Evolutionary conservation across 2,888 invertebrate species (phyloP).

Genomic region (Yponomeuta evonymella): DNA sequence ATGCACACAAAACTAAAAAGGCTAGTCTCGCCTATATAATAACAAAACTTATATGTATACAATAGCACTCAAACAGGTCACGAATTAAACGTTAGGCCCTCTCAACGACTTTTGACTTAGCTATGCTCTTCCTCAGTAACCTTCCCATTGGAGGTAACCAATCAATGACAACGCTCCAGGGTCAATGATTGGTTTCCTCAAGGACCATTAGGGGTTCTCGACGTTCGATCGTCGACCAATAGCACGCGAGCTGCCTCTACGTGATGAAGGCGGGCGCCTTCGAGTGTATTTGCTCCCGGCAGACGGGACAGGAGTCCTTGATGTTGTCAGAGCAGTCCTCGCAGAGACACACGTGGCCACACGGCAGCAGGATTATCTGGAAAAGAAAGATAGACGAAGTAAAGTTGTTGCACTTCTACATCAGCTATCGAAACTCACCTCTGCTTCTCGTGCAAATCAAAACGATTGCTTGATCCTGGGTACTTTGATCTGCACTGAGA

Average conservation of each 20-base stretch:
- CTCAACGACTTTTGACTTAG: neutral
- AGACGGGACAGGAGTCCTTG: slow-evolving; percentile 84
- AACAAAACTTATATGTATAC: neutral
- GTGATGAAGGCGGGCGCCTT: slow-evolving; percentile 87
- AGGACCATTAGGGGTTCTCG: neutral
- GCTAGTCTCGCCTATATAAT: neutral
- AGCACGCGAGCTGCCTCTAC: slow-evolving; percentile 44
- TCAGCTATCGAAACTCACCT: too few species aligned
- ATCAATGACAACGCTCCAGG: too few species aligned
- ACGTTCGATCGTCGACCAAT: neutral
- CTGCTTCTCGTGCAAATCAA: neutral
- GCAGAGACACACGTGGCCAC: slow-evolving; percentile 93
- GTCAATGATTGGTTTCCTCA: neutral
- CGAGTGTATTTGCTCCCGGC: slow-evolving; percentile 81
- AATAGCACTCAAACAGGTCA: neutral
- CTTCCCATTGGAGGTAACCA: neutral
- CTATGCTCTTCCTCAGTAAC: neutral
- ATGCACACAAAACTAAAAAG: neutral
- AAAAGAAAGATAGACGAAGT: slow-evolving; percentile 22
- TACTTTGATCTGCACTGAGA: too few species aligned
- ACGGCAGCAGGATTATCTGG: slow-evolving; percentile 88
- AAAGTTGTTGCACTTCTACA: too few species aligned
- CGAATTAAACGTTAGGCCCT: neutral
- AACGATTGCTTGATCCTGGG: too few species aligned
- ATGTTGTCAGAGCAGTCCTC: slow-evolving; percentile 89